Evolutionary conservation across 1,140 invertebrate species (phyloP), one percentile per base, ranked within the genome.

Genomic region (Drosophila sp.): DNA sequence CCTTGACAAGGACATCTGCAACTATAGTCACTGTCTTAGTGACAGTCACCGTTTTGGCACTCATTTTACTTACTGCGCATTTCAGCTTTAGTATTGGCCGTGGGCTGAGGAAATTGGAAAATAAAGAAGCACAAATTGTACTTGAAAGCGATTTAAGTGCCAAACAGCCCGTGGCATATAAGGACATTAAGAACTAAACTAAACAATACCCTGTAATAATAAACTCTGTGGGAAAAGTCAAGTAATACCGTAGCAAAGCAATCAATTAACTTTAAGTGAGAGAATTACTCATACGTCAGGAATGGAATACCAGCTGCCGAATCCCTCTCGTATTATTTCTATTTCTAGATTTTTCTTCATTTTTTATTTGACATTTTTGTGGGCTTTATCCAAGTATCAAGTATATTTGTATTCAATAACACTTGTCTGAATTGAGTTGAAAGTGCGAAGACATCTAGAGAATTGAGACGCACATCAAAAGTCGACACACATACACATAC

Each of bases 381-480:
- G 71, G 54, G n/a, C n/a, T n/a, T n/a, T n/a, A n/a, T n/a, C n/a
- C n/a, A n/a, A n/a, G n/a, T n/a, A n/a, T n/a, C n/a, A n/a, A n/a
- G n/a, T n/a, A n/a, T n/a, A n/a, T n/a, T n/a, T 67, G 43, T 65
- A 76, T 75, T 76, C 76, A 79, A 79, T 79, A 76, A 54, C 70
- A 76, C 73, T 79, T 76, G 58, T 66, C 51, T 25, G 62, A 75
- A 78, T 75, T 77, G 64, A 66, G 61, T 57, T 66, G 54, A 36
- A 75, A 86, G 76, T 81, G 82, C 82, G 56, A 81, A 78, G 72
- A 76, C 76, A 82, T 87, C 67, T 78, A 79, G 78, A 79, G 81
- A 76, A 87, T 89, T 87, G 57, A 87, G 72, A 71, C 62, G 29
- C 58, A 70, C 34, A 57, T 51, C 65, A 74, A 69, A 62, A 61